Evolutionary conservation across 2,113 vertebrate genomes (phyloP).

Genomic region (Elanoides forficatus): DNA sequence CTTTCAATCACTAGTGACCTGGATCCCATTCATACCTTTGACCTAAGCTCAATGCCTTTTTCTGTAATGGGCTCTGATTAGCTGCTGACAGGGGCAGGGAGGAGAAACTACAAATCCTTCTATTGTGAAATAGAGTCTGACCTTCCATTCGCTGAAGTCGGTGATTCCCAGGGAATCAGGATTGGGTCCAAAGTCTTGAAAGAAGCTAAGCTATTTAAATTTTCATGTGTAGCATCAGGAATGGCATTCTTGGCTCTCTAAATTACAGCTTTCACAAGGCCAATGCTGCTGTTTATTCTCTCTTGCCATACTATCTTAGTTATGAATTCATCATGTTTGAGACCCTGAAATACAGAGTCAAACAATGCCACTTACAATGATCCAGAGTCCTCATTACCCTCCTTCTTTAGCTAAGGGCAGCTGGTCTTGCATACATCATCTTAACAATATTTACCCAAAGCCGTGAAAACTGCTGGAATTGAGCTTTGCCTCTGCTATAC

Average conservation of each 20-base stretch:
- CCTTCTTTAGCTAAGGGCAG: neutral
- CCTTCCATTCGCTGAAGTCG: neutral
- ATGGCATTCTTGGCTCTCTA: too few relatives aligned
- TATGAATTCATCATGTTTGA: constrained; percentile 27
- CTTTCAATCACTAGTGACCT: neutral
- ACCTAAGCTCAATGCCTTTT: neutral
- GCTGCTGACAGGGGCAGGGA: neutral
- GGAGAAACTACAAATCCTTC: constrained; percentile 25
- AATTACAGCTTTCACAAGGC: too few relatives aligned
- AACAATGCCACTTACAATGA: constrained; percentile 21
- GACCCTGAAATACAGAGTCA: constrained; percentile 39
- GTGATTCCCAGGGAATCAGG: neutral
- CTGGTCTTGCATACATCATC: constrained; percentile 16
- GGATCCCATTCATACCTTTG: neutral
- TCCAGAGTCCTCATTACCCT: constrained; percentile 35
- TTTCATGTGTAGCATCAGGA: too few relatives aligned
- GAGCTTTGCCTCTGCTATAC: constrained; percentile 13
- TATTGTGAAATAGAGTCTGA: neutral
- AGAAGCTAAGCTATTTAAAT: constrained; percentile 13
- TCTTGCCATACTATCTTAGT: neutral
- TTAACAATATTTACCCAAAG: constrained; percentile 28
- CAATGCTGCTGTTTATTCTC: too few relatives aligned
- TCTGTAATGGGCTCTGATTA: neutral
- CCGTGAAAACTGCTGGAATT: neutral
- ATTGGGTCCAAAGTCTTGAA: constrained; percentile 33